Base-by-base conservation (phyloP, 2,797 vertebrate species). In the Todus mexicanus region DNA sequence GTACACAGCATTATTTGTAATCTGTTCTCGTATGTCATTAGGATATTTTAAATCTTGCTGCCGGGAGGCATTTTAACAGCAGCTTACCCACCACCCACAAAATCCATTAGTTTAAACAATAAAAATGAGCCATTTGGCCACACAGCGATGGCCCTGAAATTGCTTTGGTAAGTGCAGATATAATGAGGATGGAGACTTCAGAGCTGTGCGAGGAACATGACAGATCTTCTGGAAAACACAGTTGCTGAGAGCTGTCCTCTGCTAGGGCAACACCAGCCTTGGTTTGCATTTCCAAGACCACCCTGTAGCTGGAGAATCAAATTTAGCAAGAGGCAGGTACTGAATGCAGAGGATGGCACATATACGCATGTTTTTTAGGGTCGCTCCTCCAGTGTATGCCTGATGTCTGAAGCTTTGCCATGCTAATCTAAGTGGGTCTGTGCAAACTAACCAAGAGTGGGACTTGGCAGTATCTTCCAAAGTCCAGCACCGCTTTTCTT, bases 101-200 rank as follows among this genome's bases (percentile, higher is more conserved):
- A 95, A 93, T 11, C 72, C 63, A 92, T 96, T 92, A 89, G 75
- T 89, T 95, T 90, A 96, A 96, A 94, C 82, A 97, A 75, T 88
- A 93, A 96, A 79, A 89, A 78, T 19, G 60, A 96, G 66, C 68
- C 59, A 59, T 87, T 93, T 74, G 78, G 78, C 37, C 63, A 71
- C 43, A 69, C 45, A 81, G 57, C 7, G 14, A 77, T 47, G 40
- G 83, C 64, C 40, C 9, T 92, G 80, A 91, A 93, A 95, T 92
- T 87, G 68, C 60, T 77, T 92, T 78, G 89, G 53, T 87, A 84
- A 95, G 23, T 71, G 72, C 37, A 79, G 68, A 61, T 81, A n/a
- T 60, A 76, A 91, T 17, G 79, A 92, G 56, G 77, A 88, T 53
- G 48, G 54, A 57, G 40, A 11, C 33, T 85, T 72, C 0, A 2